Evolutionary conservation across 1,140 invertebrate genomes (phyloP), one percentile per base, ranked within the genome.

Genomic region (Latrodectus geometricus): DNA sequence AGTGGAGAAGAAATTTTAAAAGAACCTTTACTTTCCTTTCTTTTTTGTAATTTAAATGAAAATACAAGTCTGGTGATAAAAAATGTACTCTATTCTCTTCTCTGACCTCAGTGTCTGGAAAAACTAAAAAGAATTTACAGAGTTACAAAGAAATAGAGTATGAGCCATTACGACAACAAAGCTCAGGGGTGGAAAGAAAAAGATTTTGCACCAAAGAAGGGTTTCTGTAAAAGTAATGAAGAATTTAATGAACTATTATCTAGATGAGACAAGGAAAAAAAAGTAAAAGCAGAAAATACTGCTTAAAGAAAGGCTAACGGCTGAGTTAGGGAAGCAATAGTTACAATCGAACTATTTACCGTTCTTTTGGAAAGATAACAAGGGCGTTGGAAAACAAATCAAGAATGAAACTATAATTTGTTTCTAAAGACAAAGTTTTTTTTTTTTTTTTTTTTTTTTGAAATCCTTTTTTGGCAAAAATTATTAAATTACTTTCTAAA

Each of bases 191-290:
- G 61, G 23, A 75, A 48, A 75, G 54, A 76, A 21, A n/a, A 17
- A 17, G 54, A 72, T 20, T 68, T 73, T 73, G 66, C 54, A 72
- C 49, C 49, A 52, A 70, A 82, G 35, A 52, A 56, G 52, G 35
- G 72, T 52, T 83, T 35, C 56, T 3, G 50, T 72, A 83, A 69
- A 83, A 83, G 81, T 83, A 83, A 83, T 83, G 81, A 83, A 83
- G 81, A 83, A 83, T 83, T 83, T 83, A 83, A 83, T 83, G 81
- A 83, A 83, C 81, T 83, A 83, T 83, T 83, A 83, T 83, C 81
- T 66, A 72, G 61, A 75, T 75, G 81, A 61, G 17, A 11, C 52
- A 66, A 83, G 52, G 48, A 78, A 76, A 76, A 80, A 80, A 81
- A 56, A 23, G 23, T 12, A 70, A 66, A 83, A 73, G 52, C 48